Percentiles rank a stretch among this genome's conserved stretches.
These are phyloP conservation scores for Microctonus brassicae DNA, from an alignment of 2,888 invertebrate species.

Conservation along the genomic window DNA sequence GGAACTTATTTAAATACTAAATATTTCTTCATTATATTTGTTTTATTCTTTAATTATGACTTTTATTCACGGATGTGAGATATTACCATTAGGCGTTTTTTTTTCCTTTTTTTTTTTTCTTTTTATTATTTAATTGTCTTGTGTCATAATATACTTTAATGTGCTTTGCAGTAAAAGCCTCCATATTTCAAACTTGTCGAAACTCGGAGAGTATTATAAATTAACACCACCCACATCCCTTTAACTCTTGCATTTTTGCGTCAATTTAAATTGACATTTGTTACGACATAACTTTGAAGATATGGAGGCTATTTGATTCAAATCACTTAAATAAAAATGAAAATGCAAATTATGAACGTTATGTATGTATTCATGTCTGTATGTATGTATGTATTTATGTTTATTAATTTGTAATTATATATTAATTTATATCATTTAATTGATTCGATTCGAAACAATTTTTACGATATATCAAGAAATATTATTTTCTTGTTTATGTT, in stretches of 20 bases:
- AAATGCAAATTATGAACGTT: neutral
- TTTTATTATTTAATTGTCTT: slow-evolving; percentile 11
- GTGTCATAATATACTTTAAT: slow-evolving; percentile 10
- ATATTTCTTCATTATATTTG: slow-evolving; percentile 9
- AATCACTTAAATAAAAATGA: neutral
- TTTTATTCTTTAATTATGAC: slow-evolving; percentile 14
- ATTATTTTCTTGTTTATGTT: neutral
- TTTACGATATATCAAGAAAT: neutral
- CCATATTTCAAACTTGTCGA: neutral
- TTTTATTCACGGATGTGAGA: neutral
- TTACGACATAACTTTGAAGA: neutral
- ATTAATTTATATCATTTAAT: no score
- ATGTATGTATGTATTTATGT: no score
- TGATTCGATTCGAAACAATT: neutral
- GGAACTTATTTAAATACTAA: slow-evolving; percentile 31
- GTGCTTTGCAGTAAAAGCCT: neutral
- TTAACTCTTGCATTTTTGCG: neutral
- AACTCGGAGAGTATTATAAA: neutral
- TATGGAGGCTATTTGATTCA: neutral
- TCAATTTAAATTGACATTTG: neutral
- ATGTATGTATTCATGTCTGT: neutral
- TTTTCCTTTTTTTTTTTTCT: slow-evolving; percentile 1
- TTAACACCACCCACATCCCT: neutral
- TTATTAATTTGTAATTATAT: no score
- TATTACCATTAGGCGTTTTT: neutral